A percentile compares a stretch with the other conserved stretches of the same genome.
Conservation (phyloP, 2,888 invertebrate genomes). For the Lasioglossum marginatum region DNA sequence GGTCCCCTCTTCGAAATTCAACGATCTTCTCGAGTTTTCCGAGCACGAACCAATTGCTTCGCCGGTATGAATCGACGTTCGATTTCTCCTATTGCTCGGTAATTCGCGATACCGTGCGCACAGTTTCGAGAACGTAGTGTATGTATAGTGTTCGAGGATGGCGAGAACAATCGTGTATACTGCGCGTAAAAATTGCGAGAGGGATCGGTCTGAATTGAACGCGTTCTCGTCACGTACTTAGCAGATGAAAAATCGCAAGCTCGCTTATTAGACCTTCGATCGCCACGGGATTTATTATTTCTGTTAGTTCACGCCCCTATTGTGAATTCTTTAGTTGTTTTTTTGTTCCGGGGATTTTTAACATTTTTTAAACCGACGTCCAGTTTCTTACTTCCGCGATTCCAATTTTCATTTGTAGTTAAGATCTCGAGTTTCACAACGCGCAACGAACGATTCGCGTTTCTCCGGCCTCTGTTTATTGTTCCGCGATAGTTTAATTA, state of each 20-base stretch:
- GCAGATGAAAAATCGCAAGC: background rate
- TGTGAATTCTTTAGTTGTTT: no score
- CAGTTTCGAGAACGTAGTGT: background rate
- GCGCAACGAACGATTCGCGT: background rate
- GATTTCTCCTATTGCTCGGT: slow-evolving; percentile 34
- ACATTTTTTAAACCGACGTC: no score
- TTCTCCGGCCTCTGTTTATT: background rate
- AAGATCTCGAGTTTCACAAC: background rate
- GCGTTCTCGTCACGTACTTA: background rate
- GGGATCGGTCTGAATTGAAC: background rate
- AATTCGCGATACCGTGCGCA: background rate
- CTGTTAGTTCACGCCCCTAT: no score
- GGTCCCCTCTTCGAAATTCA: slow-evolving; percentile 55
- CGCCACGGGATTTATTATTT: background rate
- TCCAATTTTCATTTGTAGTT: no score
- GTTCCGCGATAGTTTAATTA: background rate
- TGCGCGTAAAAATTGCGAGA: background rate
- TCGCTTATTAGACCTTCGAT: background rate
- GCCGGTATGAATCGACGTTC: slow-evolving; percentile 18
- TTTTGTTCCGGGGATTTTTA: no score
- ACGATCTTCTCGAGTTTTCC: slow-evolving; percentile 64
- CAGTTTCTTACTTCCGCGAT: no score
- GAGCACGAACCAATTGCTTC: slow-evolving; percentile 51
- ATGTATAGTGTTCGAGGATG: background rate
- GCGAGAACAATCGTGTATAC: background rate